Base-by-base conservation (phyloP, 1,140 invertebrate species). In the Heliconius congener region DNA sequence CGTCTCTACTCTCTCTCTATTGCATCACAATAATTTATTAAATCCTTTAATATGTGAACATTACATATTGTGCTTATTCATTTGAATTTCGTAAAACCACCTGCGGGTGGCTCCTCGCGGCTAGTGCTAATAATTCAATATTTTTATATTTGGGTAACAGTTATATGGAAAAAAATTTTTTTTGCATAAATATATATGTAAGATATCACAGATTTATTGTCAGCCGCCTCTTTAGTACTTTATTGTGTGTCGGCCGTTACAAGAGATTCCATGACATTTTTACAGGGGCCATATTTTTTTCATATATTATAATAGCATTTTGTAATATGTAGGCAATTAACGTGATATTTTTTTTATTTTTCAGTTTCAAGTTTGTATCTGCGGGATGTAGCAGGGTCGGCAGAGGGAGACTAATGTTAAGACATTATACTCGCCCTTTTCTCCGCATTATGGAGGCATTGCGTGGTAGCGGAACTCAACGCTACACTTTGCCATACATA, bases 191-290 rank as follows among this genome's bases (percentile, higher is more conserved):
- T 46, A 4, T 55, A 66, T 76, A 76, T 46, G 23, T 70, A 70
- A 76, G 42, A 39, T 42, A 19, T 76, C 71, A 71, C 60, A 76
- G 74, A 76, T 76, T 76, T 76, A 76, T 76, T 76, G 74, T 50
- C 74, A 76, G 39, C 37, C 57, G 18, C n/a, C 60, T 37, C 34
- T 76, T 70, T 76, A 34, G 57, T 70, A 50, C 18, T 46, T 76
- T 76, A 76, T 71, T 76, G 34, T 46, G 39, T 46, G 74, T 27
- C 74, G 60, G 23, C 23, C 11, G 27, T 66, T 66, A 66, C n/a
- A 34, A 70, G 37, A 30, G 27, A 70, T 46, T 18, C 74, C 55
- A 18, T 75, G 55, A 76, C 60, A 76, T 39, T 27, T 75, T 39
- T 27, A 66, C 74, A 76, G 60, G 16, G 52, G 9, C 42, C 57